Evolutionary conservation across 64 coral and sea anemone genomes (phyloP).

Genomic region (Hydrozoanthus tunicans): DNA sequence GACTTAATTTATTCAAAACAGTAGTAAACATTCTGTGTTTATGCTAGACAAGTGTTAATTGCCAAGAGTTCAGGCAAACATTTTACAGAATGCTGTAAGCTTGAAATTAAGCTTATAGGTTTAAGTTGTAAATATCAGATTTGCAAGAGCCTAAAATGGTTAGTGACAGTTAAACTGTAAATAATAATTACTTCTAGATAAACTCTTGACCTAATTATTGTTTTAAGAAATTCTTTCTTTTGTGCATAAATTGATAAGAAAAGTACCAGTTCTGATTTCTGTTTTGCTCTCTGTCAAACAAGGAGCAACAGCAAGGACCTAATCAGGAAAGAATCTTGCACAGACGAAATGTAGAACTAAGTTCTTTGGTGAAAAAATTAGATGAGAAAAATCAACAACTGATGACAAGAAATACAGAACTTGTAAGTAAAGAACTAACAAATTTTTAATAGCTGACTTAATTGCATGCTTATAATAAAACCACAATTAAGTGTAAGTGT

Average conservation of each 20-base stretch:
- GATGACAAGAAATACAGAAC: conserved; percentile 87
- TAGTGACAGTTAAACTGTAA: not conserved
- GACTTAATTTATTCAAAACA: conserved; percentile 8
- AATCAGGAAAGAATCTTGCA: conserved; percentile 70
- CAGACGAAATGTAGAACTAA: conserved; percentile 84
- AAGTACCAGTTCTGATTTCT: not conserved
- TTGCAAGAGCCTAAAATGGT: not conserved
- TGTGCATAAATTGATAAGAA: too few relatives aligned
- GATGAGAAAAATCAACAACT: conserved; percentile 95
- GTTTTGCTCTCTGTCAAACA: not conserved
- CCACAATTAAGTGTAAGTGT: too few relatives aligned
- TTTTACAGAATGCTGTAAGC: not conserved
- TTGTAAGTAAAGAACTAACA: conserved; percentile 54
- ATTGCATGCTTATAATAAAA: not conserved
- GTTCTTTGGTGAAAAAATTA: conserved; percentile 86
- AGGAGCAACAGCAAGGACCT: conserved; percentile 57
- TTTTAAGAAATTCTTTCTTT: not conserved
- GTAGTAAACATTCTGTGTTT: not conserved
- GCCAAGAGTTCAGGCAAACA: not conserved
- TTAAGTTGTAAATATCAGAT: too few relatives aligned
- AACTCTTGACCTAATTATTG: not conserved
- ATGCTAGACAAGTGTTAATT: too few relatives aligned
- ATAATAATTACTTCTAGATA: too few relatives aligned
- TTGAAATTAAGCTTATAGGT: not conserved
- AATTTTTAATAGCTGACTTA: not conserved